Evolutionary conservation across 1,140 invertebrate species (phyloP).

Genomic region (Bombus waltoni): DNA sequence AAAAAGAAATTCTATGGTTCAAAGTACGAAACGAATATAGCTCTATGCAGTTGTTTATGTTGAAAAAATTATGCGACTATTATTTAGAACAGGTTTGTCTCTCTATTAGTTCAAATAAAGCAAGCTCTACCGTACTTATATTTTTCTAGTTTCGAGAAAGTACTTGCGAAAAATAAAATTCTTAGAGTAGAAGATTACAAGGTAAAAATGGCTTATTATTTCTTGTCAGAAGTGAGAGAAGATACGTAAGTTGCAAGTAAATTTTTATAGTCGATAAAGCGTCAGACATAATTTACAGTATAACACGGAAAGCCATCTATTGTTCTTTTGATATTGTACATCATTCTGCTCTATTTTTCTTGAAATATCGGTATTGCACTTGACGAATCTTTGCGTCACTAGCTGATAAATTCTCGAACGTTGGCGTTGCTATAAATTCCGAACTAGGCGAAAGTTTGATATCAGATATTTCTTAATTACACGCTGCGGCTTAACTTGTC

Average conservation of each 20-base stretch:
- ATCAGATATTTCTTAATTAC: constrained; percentile 55
- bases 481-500: constrained; percentile 45
- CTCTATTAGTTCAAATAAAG: too few relatives aligned
- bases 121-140: too few relatives aligned
- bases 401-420: background rate
- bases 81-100: too few relatives aligned
- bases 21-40: too few relatives aligned
- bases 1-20: too few relatives aligned
- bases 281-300: background rate
- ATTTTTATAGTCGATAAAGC: constrained; percentile 6
- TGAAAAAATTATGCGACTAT: too few relatives aligned
- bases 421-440: constrained; percentile 1
- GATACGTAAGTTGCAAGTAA: background rate
- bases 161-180: background rate
- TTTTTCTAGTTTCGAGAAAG: too few relatives aligned
- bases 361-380: background rate
- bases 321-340: constrained; percentile 8
- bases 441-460: constrained; percentile 23
- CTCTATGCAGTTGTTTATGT: too few relatives aligned
- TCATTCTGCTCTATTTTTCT: background rate
- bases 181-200: background rate
- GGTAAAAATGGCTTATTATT: too few relatives aligned
- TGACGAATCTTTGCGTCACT: constrained; percentile 1
- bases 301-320: background rate
- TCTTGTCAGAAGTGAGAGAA: background rate